These are phyloP conservation scores for Scyliorhinus canicula DNA, from an alignment of 2,797 vertebrate species.

Conservation along the genomic window DNA sequence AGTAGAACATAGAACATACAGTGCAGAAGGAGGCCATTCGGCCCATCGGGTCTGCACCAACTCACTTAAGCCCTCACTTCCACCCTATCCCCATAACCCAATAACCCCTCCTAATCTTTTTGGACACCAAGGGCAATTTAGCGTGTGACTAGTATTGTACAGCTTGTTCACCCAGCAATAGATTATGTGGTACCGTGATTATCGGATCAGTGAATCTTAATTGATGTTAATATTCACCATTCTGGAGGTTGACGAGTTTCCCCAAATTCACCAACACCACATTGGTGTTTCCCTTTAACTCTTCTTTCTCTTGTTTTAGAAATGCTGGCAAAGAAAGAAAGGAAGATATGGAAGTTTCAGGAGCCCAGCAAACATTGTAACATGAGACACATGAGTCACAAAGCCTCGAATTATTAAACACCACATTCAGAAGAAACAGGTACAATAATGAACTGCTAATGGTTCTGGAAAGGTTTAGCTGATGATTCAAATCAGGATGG, in stretches of 20 bases:
- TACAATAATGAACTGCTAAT: background rate
- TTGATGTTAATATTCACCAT: background rate
- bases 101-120: too few species aligned
- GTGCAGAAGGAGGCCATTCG: too few species aligned
- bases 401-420: background rate
- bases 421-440: background rate
- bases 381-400: background rate
- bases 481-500: background rate
- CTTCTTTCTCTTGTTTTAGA: background rate
- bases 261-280: constrained; percentile 17
- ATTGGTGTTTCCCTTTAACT: background rate
- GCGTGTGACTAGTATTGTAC: background rate
- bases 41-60: too few species aligned
- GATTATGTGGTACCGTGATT: background rate
- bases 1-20: too few species aligned
- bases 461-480: background rate
- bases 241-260: background rate
- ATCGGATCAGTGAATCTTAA: background rate
- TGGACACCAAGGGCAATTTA: too few species aligned
- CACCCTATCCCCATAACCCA: too few species aligned
- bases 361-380: background rate
- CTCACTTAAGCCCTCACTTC: too few species aligned
- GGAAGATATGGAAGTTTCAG: background rate
- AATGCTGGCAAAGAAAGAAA: background rate
- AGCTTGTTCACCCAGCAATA: background rate